Evolutionary conservation across 2,888 invertebrate species (phyloP), one percentile per base, ranked within the genome.

Genomic region (Polyommatus icarus): DNA sequence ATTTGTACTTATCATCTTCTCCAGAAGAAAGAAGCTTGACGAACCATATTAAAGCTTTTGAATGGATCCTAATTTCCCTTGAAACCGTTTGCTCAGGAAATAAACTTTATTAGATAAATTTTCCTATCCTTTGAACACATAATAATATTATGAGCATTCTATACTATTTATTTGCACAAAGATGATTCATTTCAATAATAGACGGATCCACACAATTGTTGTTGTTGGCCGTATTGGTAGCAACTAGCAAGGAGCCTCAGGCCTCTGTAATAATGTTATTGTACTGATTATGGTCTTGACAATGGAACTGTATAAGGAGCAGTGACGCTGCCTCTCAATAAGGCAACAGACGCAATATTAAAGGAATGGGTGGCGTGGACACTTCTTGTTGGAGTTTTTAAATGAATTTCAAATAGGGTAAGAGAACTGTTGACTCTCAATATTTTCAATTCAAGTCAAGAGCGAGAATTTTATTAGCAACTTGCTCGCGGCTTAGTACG

Each of bases 291-390:
- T 10, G 24, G 73, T 73, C 73, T 73, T 73, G 73, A 73, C 73
- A 73, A 73, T 73, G 73, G 73, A 15, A 5, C 73, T 73, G 73
- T 73, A 73, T 73, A 73, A 40, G 73, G 73, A 73, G 46, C 73
- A 46, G 24, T 73, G 73, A 73, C 46, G 73, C 29, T 29, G 29
- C 29, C 32, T 32, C 67, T 32, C 67, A 6, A 67, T 67, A 67
- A 29, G 67, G 67, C 24, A 15, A 67, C 15, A 32, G 67, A 15
- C 67, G 24, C 20, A 59, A 10, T 57, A 61, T 24, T 46, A 3
- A 24, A 12, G 61, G 29, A 67, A 32, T 67, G 67, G 67, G 67
- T 29, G 67, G 29, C 29, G 29, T 18, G 67, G 29, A 15, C 29
- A 32, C 29, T 15, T 29, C 29, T 15, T 67, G 29, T 67, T 32